phyloP scores from a whole-genome alignment of 1,140 invertebrate species.

The Drosophila sp. region DNA sequence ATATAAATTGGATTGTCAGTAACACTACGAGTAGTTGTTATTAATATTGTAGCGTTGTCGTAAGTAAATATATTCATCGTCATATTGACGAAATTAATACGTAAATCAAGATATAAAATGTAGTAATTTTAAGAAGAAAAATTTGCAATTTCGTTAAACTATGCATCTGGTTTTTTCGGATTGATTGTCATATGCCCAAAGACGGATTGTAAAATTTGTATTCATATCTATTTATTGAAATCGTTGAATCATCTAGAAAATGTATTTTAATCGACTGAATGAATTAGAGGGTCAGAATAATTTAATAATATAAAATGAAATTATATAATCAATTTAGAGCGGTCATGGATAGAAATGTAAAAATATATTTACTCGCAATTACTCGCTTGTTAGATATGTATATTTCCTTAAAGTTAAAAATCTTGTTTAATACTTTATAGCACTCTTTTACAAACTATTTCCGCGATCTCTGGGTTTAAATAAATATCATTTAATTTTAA shows the following conservation, averaged over 20 bases:
- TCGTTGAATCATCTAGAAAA: slow-evolving; percentile 3
- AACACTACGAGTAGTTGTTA: not conserved
- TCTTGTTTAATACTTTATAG: too few species aligned
- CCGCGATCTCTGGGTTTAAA: too few species aligned
- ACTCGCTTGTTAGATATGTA: too few species aligned
- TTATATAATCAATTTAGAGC: too few species aligned
- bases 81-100: too few species aligned
- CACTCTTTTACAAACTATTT: too few species aligned
- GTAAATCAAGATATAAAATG: not conserved
- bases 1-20: slow-evolving; percentile 14
- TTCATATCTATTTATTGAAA: not conserved
- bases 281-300: too few species aligned
- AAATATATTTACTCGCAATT: too few species aligned
- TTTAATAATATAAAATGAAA: too few species aligned
- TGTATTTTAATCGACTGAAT: not conserved
- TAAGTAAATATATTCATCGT: not conserved
- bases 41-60: slow-evolving; percentile 11
- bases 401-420: too few species aligned
- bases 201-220: not conserved
- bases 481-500: too few species aligned
- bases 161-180: not conserved
- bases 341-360: too few species aligned
- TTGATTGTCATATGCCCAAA: not conserved
- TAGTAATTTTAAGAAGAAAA: not conserved
- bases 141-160: not conserved